Base-by-base conservation (phyloP, 2,113 vertebrate species). In the Marmota monax region DNA sequence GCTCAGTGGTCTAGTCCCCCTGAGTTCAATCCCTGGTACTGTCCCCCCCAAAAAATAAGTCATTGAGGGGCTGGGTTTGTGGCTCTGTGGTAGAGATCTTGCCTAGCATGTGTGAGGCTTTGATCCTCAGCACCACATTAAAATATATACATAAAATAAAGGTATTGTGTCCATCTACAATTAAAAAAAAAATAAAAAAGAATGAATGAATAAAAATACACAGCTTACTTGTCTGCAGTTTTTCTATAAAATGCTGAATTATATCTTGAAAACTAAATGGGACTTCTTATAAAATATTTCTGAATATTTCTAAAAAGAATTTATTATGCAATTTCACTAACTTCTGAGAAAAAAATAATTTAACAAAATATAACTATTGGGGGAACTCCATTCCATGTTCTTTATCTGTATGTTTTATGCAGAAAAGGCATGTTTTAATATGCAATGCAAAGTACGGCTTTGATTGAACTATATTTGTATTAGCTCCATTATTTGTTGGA, bases 401-500 rank as follows among this genome's bases (percentile, higher is more conserved):
- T 88, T 88, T 45, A 70, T 65, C 37, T 96, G 25, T 51, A 13
- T 5, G 17, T 8, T 56, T 20, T 56, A 37, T 67, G 9, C 4
- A 67, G 8, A 29, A 93, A 88, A 67, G 42, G 1, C 76, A 84
- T 32, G 1, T 23, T 88, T 94, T 78, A 73, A 91, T 96, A 23
- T 86, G 22, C 8, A 77, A 20, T 77, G 14, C 65, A 88, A 96
- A 70, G 22, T 18, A 82, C 48, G 18, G 3, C 34, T 80, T 88
- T 93, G 11, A 53, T 85, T 88, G 29, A 45, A 87, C 37, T 92
- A 1, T 45, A 88, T 93, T 86, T 83, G 20, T 74, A 74, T 93
- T 85, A 84, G 29, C 56, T 70, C 8, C 7, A 39, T 79, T 96
- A 82, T 65, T 84, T 51, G 22, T 0, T 72, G 11, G 61, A 96